Percentiles rank a stretch among this genome's conserved stretches.
Evolutionary conservation across 92 coral and sea anemone species (phyloP).

Genomic region (Epizoanthus scotinus): DNA sequence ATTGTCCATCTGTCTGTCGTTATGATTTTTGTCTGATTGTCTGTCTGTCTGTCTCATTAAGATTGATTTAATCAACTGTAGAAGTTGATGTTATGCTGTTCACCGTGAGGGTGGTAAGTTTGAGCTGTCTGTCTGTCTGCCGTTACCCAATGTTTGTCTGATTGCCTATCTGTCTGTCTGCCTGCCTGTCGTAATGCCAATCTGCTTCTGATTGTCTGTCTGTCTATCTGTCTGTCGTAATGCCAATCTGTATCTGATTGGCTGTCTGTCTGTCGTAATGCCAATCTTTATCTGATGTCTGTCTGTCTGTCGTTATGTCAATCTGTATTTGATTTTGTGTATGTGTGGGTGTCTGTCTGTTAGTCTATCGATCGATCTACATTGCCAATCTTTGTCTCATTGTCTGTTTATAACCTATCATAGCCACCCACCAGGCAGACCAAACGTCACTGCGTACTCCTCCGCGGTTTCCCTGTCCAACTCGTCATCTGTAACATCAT

Average conservation of each 20-base stretch:
- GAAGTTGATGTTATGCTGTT: no score
- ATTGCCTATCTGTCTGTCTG: neutral
- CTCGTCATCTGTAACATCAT: constrained; percentile 80
- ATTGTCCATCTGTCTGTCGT: no score
- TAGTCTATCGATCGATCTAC: no score
- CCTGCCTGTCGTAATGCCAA: neutral
- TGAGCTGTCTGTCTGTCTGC: no score
- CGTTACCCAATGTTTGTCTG: no score
- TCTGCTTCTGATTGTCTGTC: neutral
- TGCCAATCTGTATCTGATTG: neutral
- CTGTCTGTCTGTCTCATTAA: neutral
- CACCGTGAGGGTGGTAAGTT: no score
- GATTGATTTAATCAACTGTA: no score
- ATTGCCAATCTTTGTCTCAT: neutral
- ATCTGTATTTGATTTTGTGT: no score
- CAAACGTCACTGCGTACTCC: constrained; percentile 84
- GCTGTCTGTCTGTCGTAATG: neutral
- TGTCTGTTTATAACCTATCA: neutral
- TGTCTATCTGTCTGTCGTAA: neutral
- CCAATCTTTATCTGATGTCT: no score
- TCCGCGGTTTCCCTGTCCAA: constrained; percentile 65
- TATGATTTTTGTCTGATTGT: neutral
- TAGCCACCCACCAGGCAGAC: constrained; percentile 59
- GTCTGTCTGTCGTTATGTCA: no score
- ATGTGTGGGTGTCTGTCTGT: no score